These are phyloP conservation scores for Brachionus asplanchnoidis DNA, from an alignment of 1,140 invertebrate genomes.

Conservation along the genomic window DNA sequence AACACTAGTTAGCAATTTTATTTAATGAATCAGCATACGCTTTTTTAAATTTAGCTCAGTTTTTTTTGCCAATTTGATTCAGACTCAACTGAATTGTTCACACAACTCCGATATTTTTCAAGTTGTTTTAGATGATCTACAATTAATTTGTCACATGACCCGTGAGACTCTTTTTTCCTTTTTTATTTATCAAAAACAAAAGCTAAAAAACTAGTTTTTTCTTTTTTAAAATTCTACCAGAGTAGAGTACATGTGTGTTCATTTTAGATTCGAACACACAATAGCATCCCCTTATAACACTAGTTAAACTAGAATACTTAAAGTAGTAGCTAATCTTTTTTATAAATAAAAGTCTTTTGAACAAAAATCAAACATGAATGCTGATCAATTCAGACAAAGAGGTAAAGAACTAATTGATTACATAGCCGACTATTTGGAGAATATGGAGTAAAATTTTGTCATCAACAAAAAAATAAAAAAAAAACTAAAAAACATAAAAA, in stretches of 20 bases:
- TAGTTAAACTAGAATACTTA: not conserved
- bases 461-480: not conserved
- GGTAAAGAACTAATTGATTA: conserved; percentile 97
- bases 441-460: conserved; percentile 60
- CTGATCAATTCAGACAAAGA: conserved; percentile 75
- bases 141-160: no score
- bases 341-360: not conserved
- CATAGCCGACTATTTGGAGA: conserved; percentile 88
- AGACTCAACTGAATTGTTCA: no score
- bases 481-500: not conserved
- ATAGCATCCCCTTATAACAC: not conserved
- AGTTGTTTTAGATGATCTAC: no score
- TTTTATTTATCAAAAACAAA: not conserved
- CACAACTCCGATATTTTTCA: no score
- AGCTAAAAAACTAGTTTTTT: no score
- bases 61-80: no score
- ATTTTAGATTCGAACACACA: not conserved
- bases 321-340: not conserved
- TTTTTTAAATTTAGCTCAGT: no score
- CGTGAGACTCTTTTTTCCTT: not conserved
- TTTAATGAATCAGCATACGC: no score
- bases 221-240: not conserved
- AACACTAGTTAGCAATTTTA: no score
- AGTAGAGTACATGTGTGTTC: not conserved
- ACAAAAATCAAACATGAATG: conserved; percentile 68